These are phyloP conservation scores for Portunus trituberculatus DNA, from an alignment of 1,140 invertebrate genomes.

Conservation along the genomic window DNA sequence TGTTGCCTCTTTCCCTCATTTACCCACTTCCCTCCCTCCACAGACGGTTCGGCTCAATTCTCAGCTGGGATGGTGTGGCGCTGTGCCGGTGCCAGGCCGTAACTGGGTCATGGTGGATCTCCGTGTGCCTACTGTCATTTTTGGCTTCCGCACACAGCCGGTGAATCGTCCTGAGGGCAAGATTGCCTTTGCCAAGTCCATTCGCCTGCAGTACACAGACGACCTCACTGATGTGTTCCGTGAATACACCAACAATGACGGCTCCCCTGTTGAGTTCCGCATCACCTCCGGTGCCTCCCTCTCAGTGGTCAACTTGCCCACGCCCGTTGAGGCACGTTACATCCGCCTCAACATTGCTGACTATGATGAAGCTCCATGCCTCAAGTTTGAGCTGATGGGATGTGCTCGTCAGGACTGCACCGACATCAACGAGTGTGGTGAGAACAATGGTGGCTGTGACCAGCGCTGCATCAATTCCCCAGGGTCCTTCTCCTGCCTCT, in stretches of 20 bases:
- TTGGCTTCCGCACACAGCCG: slow-evolving; percentile 93
- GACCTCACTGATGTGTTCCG: slow-evolving; percentile 93
- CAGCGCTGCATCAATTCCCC: slow-evolving; percentile 95
- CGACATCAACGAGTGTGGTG: slow-evolving; percentile 95
- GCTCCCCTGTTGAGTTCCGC: slow-evolving; percentile 94
- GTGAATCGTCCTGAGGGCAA: slow-evolving; percentile 89
- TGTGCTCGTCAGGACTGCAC: slow-evolving; percentile 94
- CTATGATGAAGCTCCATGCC: slow-evolving; percentile 92
- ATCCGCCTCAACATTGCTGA: slow-evolving; percentile 93
- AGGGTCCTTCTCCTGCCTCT: slow-evolving; percentile 92
- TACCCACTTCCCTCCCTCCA: background rate
- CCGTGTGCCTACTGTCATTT: slow-evolving; percentile 92
- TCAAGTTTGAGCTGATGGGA: slow-evolving; percentile 96
- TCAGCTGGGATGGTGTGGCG: slow-evolving; percentile 93
- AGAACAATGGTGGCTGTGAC: slow-evolving; percentile 95
- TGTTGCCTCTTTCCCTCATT: background rate
- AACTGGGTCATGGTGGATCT: slow-evolving; percentile 95
- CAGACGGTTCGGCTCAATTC: slow-evolving; percentile 87
- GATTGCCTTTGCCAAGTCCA: slow-evolving; percentile 92
- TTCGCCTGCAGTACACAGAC: slow-evolving; percentile 92
- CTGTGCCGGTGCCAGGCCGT: slow-evolving; percentile 88
- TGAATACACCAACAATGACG: slow-evolving; percentile 94
- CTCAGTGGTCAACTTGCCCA: slow-evolving; percentile 93
- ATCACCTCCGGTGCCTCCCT: slow-evolving; percentile 90
- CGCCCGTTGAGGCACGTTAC: slow-evolving; percentile 94